Percentiles rank a stretch among this genome's conserved stretches.
phyloP scores from a whole-genome alignment of 2,888 invertebrate species.

The Agrotis segetum region DNA sequence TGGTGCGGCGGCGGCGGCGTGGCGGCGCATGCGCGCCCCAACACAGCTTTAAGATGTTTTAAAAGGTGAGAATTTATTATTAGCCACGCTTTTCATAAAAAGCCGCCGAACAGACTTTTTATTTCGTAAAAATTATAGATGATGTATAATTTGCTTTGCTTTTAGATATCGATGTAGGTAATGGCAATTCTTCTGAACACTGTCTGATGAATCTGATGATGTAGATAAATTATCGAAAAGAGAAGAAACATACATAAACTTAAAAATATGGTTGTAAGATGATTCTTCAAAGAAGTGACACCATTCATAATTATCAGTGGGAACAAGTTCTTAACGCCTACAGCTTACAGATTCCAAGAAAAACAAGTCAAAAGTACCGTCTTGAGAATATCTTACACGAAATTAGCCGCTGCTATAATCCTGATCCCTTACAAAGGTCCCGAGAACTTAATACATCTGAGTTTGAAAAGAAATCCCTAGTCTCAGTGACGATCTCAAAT shows the following conservation, averaged over 20 bases:
- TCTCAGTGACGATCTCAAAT: conserved; percentile 78
- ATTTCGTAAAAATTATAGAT: background rate
- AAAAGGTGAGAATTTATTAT: conserved; percentile 40
- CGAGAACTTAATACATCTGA: conserved; percentile 69
- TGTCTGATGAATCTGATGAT: too few relatives aligned
- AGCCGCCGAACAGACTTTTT: background rate
- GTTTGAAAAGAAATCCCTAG: conserved; percentile 62
- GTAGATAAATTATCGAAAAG: too few relatives aligned
- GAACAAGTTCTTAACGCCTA: conserved; percentile 50
- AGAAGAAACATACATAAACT: too few relatives aligned
- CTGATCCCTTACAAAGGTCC: conserved; percentile 66
- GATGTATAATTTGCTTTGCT: background rate
- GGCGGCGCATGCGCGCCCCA: conserved; percentile 38
- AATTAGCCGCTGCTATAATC: conserved; percentile 71
- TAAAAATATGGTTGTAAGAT: too few relatives aligned
- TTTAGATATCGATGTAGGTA: too few relatives aligned
- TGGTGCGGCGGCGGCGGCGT: conserved; percentile 31
- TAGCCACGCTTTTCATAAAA: conserved; percentile 16
- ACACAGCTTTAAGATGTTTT: conserved; percentile 27
- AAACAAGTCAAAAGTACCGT: conserved; percentile 49
- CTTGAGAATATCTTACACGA: conserved; percentile 59
- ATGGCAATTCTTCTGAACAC: too few relatives aligned
- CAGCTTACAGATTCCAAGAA: conserved; percentile 51
- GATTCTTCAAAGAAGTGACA: conserved; percentile 1
- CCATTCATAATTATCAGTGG: conserved; percentile 11